Base-by-base conservation (phyloP, 2,113 vertebrate species). In the Alligator sinensis region DNA sequence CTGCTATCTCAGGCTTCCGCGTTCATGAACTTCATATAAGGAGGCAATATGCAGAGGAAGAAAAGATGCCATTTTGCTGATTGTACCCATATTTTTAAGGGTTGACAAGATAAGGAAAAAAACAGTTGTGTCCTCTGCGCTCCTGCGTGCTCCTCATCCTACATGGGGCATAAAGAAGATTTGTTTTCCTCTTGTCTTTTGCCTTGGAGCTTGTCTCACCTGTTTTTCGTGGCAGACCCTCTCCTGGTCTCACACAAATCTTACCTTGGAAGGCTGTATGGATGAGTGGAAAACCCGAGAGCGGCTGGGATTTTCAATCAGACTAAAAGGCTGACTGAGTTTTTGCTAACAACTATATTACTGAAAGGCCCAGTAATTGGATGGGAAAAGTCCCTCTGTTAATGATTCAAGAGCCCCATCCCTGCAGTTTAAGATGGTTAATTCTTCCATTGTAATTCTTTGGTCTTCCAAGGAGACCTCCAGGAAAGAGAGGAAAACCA, bases 251-350 rank as follows among this genome's bases (percentile, higher is more conserved):
- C 47, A 47, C 47, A 9, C 47, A 54, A 89, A 54, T 2, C 27
- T 76, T 91, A 28, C 55, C 16, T 11, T 63, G 54, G 58, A 86
- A 82, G 60, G 18, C 21, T 57, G 34, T 38, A 30, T 30, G 66
- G 18, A 70, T 0, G 1, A 60, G 59, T 59, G 47, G 85, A 25
- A 15, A 27, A 81, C 14, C 60, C 77, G 7, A 25, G 0, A 0
- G 9, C 2, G 4, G 75, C 60, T 82, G 77, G 87, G 54, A 2
- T 72, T 38, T 72, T 18, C 24, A 22, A 21, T 72, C 22, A 62
- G 60, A 30, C n/a, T 70, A 86, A 18, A 7, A 64, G 47, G 54
- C 82, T 85, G 70, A 34, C 62, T 78, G 38, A 84, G 59, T 47
- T 11, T 84, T 79, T 3, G 3, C 82, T 88, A 55, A 47, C 38